These are phyloP conservation scores for Stratiomys singularior DNA, from an alignment of 2,888 invertebrate species.

Conservation along the genomic window DNA sequence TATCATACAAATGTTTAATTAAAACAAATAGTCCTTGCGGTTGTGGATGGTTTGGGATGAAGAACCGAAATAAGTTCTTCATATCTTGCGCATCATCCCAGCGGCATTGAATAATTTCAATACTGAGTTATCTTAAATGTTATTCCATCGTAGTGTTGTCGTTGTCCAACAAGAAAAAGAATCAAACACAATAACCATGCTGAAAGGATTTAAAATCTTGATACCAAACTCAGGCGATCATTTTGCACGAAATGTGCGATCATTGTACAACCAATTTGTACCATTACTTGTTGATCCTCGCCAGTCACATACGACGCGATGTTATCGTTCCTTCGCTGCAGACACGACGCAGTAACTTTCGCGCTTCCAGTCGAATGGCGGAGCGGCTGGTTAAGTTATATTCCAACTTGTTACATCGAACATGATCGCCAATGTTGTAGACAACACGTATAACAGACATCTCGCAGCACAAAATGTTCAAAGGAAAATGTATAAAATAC, in stretches of 20 bases:
- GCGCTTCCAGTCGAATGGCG: background rate
- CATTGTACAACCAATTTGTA: slow-evolving; percentile 43
- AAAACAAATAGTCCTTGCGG: too few species aligned
- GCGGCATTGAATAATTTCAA: too few species aligned
- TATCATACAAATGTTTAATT: too few species aligned
- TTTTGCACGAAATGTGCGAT: slow-evolving; percentile 40
- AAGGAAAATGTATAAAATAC: background rate
- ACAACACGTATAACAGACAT: slow-evolving; percentile 7
- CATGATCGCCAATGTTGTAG: background rate
- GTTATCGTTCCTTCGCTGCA: slow-evolving; percentile 28
- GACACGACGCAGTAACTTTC: slow-evolving; percentile 8
- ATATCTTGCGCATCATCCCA: too few species aligned
- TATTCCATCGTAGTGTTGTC: too few species aligned
- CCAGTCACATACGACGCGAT: slow-evolving; percentile 12
- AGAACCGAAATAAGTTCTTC: too few species aligned
- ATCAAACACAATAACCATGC: too few species aligned
- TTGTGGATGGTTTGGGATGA: too few species aligned
- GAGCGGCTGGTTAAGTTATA: background rate
- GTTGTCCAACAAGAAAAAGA: too few species aligned
- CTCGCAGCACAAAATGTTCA: background rate
- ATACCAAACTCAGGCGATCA: background rate
- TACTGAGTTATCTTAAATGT: too few species aligned
- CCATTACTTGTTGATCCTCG: slow-evolving; percentile 42
- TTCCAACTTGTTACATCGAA: background rate
- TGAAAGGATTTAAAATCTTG: too few species aligned